Conservation (phyloP, 2,797 vertebrate species). For the Macropus fuliginosus region DNA sequence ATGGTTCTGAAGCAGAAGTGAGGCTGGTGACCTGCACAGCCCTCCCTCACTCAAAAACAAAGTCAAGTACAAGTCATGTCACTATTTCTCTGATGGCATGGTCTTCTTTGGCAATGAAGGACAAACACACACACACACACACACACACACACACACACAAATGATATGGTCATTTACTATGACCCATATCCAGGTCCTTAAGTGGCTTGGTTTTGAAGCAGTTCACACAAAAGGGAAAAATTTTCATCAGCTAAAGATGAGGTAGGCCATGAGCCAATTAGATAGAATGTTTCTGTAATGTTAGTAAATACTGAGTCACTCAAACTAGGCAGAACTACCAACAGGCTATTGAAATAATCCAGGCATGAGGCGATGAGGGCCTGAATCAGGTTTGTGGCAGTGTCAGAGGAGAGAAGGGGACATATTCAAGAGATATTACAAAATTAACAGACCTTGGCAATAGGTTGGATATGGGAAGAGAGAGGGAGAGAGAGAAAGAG, state of each 20-base stretch:
- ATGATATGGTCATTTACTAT: not conserved
- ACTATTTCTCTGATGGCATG: no score
- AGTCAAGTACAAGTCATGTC: no score
- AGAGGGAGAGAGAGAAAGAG: no score
- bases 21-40: no score
- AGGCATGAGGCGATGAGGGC: not conserved
- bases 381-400: not conserved
- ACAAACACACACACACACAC: no score
- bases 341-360: not conserved
- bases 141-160: not conserved
- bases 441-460: not conserved
- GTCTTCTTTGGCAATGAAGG: no score
- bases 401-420: not conserved
- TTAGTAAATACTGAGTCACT: not conserved
- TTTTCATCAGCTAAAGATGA: not conserved
- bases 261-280: not conserved
- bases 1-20: no score
- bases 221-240: not conserved
- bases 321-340: not conserved
- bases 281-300: not conserved
- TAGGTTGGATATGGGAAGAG: not conserved
- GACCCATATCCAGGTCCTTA: not conserved
- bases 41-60: no score
- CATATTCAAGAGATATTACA: not conserved
- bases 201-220: not conserved